Evolutionary conservation across 2,888 invertebrate species (phyloP).

Genomic region (Griposia aprilina): DNA sequence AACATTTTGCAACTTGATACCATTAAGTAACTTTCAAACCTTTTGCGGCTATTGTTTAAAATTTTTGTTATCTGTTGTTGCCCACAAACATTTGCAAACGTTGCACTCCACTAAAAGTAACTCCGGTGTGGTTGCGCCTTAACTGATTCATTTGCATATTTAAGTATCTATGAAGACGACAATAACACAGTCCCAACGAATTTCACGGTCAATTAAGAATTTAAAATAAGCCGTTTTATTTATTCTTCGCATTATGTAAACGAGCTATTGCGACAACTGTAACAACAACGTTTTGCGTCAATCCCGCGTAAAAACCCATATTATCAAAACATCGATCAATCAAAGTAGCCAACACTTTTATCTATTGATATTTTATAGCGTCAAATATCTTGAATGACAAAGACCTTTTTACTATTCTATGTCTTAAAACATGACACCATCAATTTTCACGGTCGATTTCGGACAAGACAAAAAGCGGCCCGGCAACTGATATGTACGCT

Average conservation of each 20-base stretch:
- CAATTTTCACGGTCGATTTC: constrained; percentile 81
- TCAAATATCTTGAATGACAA: constrained; percentile 47
- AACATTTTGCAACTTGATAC: no score
- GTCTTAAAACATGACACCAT: constrained; percentile 71
- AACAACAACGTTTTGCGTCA: constrained; percentile 31
- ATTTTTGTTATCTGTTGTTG: no score
- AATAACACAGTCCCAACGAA: neutral
- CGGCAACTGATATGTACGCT: constrained; percentile 70
- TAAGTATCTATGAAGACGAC: constrained; percentile 1
- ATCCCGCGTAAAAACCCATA: constrained; percentile 40
- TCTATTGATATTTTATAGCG: constrained; percentile 53
- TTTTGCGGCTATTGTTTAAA: no score
- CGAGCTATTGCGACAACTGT: constrained; percentile 13
- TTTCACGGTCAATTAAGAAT: constrained; percentile 5
- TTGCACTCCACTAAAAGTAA: no score
- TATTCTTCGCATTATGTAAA: constrained; percentile 34
- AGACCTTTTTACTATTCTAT: constrained; percentile 42
- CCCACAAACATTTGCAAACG: no score
- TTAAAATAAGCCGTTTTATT: constrained; percentile 3
- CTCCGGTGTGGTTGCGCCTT: no score
- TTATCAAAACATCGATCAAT: constrained; percentile 61
- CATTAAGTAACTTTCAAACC: no score
- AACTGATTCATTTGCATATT: constrained; percentile 12
- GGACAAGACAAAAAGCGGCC: constrained; percentile 75
- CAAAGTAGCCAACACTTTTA: constrained; percentile 44